Conservation (phyloP, 2,113 vertebrate species). For the Hippocampus barbouri region DNA sequence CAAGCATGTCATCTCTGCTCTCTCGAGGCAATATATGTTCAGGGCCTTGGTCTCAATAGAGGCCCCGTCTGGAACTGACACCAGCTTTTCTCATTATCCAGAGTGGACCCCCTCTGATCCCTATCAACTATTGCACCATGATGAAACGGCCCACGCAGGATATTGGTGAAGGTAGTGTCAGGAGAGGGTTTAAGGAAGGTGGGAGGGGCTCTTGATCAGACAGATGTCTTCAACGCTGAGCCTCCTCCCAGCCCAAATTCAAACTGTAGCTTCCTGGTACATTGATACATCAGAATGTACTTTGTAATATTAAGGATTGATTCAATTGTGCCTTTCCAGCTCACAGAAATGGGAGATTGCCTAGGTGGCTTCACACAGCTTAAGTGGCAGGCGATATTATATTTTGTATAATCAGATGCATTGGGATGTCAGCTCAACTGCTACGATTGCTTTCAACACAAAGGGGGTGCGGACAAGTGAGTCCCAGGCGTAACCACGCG, state of each 20-base stretch:
- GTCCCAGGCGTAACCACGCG: background rate
- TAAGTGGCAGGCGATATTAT: background rate
- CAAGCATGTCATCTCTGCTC: slow-evolving; percentile 10
- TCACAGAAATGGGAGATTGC: too few species aligned
- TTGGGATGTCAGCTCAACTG: background rate
- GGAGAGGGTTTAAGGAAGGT: slow-evolving; percentile 22
- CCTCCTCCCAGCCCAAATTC: slow-evolving; percentile 20
- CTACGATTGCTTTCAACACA: background rate
- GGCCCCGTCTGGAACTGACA: slow-evolving; percentile 43
- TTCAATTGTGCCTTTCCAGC: background rate
- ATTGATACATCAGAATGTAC: background rate
- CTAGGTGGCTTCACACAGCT: background rate
- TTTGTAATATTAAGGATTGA: background rate
- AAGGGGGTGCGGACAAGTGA: background rate
- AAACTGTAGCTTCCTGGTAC: slow-evolving; percentile 12
- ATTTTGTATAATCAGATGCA: background rate
- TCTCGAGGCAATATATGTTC: slow-evolving; percentile 41
- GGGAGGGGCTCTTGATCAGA: slow-evolving; percentile 34
- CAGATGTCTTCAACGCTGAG: slow-evolving; percentile 59
- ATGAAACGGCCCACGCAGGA: slow-evolving; percentile 54
- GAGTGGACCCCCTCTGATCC: slow-evolving; percentile 58
- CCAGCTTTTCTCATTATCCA: slow-evolving; percentile 62
- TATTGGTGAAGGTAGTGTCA: slow-evolving; percentile 34
- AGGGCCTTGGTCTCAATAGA: slow-evolving; percentile 26
- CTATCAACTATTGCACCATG: slow-evolving; percentile 50